Base-by-base conservation (phyloP, 2,888 invertebrate genomes). In the Drosophila flavopinicola region DNA sequence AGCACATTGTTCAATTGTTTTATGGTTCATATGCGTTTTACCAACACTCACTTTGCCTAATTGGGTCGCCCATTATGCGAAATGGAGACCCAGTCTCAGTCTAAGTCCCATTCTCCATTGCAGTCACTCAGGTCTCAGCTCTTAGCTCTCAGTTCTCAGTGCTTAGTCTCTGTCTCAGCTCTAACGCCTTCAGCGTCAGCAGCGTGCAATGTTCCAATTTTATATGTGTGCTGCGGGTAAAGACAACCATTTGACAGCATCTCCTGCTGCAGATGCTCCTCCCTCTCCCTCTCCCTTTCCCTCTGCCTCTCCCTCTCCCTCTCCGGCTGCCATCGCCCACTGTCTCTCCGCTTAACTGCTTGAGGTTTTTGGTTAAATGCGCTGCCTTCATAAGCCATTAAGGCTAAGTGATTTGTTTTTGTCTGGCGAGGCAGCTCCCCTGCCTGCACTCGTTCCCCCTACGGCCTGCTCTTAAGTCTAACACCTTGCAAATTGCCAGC, bases 401-500 rank as follows among this genome's bases (percentile, higher is more conserved):
- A 77, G 88, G 88, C 89, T 88, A 88, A 88, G 88, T 89, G 88
- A 89, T 88, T 86, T 88, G 87, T 82, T 84, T 82, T 83, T 85
- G 85, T 86, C 76, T 75, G 71, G 29, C 47, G 25, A 53, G 65
- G 45, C 53, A 68, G 45, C 45, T 61, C 13, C 17, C 25, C 33
- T 35, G 32, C 30, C 11, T 13, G 3, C 9, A 5, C 7, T 24
- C 33, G 25, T n/a, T 9, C 30, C 7, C 27, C 23, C 42, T 20
- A 32, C 57, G 38, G 20, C 29, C 56, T 37, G 54, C 72, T 60
- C 64, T 75, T 64, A 61, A 66, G 75, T 65, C 80, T 66, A 67
- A 74, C 86, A 83, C 85, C 87, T 82, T 82, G 68, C 66, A 85
- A 85, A 83, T 82, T 84, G 84, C 68, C 65, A 67, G 37, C 67